Base-by-base conservation (phyloP, 2,888 invertebrate species). In the Gryllus longicercus region DNA sequence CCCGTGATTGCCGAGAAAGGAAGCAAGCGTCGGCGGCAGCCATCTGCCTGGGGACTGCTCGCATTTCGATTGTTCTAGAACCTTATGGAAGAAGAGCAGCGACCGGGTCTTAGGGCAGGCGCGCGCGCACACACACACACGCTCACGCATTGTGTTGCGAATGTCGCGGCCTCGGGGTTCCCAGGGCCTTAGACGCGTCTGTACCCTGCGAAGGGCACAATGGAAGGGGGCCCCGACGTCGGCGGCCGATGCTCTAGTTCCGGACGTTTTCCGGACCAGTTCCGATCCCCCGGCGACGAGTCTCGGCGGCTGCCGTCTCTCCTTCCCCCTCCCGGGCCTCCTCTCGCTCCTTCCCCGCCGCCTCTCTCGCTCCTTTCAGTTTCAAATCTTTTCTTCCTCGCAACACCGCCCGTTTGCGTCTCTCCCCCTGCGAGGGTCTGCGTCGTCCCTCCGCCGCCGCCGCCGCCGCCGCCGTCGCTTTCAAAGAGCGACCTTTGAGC, bases 401-500 rank as follows among this genome's bases (percentile, higher is more conserved):
- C n/a, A 14, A 5, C 63, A 63, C 14, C 63, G 16, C 38, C 38
- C 38, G 38, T 38, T 38, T 38, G 38, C 38, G 38, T 38, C 38
- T 38, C 38, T 38, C n/a, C 63, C 63, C 63, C n/a, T 63, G 63
- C 63, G 63, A 14, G 38, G 63, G 63, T 11, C 63, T 38, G 63
- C 63, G 63, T 63, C 63, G 12, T 18, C 63, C 63, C 63, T 63
- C 18, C 63, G 63, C 18, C 63, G 38, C 38, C 38, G 38, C 18
- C 63, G 63, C 18, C 63, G 38, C 38, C 38, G 38, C 38, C 38
- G 38, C 63, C 63, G 16, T 14, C 38, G 63, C 63, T 63, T 63
- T 63, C 16, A 63, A 63, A 63, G 63, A 63, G 63, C 63, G 63
- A 63, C 63, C 63, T 63, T 63, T 63, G 63, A 63, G 63, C 63